Percentiles rank a stretch among this genome's conserved stretches.
phyloP scores from a whole-genome alignment of 2,113 vertebrate species.

The Numenius arquata region DNA sequence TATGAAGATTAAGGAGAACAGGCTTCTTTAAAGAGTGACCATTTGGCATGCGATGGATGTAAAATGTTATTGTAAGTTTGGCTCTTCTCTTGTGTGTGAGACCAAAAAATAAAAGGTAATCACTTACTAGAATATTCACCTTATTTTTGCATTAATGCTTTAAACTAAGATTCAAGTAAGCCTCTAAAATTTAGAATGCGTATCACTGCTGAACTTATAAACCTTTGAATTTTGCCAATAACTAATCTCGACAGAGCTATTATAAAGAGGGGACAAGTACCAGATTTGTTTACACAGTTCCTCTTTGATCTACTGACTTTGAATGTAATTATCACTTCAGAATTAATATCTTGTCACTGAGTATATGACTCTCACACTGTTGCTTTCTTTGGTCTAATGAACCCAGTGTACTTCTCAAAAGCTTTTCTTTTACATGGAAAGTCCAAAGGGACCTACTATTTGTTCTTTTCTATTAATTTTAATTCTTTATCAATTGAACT shows the following conservation, averaged over 20 bases:
- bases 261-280: slow-evolving; percentile 6
- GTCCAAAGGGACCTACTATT: neutral
- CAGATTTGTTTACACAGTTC: slow-evolving; percentile 44
- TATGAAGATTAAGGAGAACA: neutral
- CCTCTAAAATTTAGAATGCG: neutral
- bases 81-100: neutral
- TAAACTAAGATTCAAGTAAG: neutral
- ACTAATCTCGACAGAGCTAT: neutral
- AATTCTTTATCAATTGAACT: slow-evolving; percentile 37
- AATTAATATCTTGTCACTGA: slow-evolving; percentile 48
- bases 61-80: neutral
- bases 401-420: neutral
- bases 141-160: neutral
- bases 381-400: slow-evolving; percentile 23
- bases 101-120: neutral
- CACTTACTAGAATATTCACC: neutral
- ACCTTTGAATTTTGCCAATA: slow-evolving; percentile 19
- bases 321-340: slow-evolving; percentile 33
- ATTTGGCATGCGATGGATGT: neutral
- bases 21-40: neutral
- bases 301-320: slow-evolving; percentile 49
- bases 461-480: slow-evolving; percentile 30
- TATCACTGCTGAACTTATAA: neutral
- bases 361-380: neutral
- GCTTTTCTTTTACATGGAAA: neutral